Percentiles rank a stretch among this genome's conserved stretches.
These are phyloP conservation scores for Pecten maximus DNA, from an alignment of 2,888 invertebrate genomes.

Conservation along the genomic window DNA sequence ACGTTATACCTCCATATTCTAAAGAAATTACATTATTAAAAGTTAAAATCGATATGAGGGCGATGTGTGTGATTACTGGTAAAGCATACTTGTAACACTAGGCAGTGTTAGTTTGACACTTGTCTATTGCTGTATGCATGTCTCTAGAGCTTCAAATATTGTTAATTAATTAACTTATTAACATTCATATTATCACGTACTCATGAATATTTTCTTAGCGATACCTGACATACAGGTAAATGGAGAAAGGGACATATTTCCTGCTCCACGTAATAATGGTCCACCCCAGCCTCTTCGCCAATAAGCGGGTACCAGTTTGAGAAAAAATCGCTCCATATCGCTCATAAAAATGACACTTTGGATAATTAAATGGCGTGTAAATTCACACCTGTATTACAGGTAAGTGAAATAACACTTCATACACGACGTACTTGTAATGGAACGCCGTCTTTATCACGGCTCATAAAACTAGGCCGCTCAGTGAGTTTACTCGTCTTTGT, in stretches of 20 bases:
- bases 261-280: background rate
- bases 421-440: background rate
- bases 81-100: background rate
- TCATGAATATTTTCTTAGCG: background rate
- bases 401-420: background rate
- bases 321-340: background rate
- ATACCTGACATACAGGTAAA: background rate
- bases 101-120: background rate
- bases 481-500: background rate
- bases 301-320: background rate
- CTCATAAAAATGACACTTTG: conserved; percentile 23
- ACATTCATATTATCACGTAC: conserved; percentile 1
- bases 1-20: background rate
- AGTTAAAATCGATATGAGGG: background rate
- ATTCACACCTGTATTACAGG: background rate
- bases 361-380: conserved; percentile 11
- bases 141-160: background rate
- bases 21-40: background rate
- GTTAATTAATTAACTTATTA: conserved; percentile 20
- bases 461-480: background rate
- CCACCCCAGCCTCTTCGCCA: background rate
- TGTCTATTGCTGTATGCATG: background rate
- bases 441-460: background rate
- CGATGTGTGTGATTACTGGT: background rate
- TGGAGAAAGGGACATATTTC: background rate